These are phyloP conservation scores for Saguinus midas DNA, from an alignment of 2,113 vertebrate species.

Conservation along the genomic window DNA sequence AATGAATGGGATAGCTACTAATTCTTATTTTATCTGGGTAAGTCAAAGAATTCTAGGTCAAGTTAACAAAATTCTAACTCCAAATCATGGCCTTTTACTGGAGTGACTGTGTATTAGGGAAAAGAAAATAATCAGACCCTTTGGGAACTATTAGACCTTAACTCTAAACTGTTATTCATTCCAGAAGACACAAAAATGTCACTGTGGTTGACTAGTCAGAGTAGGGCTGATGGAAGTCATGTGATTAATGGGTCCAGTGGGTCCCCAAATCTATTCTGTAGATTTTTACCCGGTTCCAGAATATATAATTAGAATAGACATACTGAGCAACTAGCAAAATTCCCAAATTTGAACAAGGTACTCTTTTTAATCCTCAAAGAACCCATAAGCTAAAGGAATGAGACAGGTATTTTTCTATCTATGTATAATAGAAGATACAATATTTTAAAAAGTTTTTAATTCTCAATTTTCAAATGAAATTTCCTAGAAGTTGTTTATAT, in stretches of 20 bases:
- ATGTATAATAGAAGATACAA: fast-evolving
- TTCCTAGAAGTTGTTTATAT: background rate
- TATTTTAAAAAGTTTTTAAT: background rate
- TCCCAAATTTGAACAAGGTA: background rate
- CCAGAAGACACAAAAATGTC: background rate
- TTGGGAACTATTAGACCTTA: background rate
- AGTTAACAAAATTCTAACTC: background rate
- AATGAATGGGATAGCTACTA: background rate
- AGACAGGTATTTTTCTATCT: background rate
- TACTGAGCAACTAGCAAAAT: background rate
- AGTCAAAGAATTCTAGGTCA: background rate
- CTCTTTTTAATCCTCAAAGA: background rate
- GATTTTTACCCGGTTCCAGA: background rate
- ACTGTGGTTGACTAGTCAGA: background rate
- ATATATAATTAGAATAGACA: background rate
- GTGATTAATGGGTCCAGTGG: too few relatives aligned
- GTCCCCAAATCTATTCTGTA: background rate
- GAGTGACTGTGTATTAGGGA: background rate
- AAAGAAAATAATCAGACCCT: background rate
- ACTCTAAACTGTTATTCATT: background rate
- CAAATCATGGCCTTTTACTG: background rate
- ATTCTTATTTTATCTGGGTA: background rate
- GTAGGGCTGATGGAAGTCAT: background rate
- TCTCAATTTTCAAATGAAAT: background rate
- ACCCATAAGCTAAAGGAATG: background rate